Conservation (phyloP, 2,888 invertebrate genomes). For the Eledone cirrhosa region DNA sequence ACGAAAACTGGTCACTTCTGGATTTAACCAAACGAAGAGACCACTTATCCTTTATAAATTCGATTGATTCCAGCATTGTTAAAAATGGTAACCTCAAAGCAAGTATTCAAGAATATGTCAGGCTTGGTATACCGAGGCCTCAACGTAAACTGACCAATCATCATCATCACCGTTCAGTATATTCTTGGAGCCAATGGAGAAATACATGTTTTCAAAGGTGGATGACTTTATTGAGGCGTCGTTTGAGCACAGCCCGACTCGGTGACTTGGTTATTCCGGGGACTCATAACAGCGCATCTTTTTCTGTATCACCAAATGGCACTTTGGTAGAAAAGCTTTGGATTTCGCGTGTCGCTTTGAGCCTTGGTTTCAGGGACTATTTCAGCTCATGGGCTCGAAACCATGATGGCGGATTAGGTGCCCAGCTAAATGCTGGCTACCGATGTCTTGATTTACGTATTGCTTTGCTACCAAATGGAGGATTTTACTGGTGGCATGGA, state of each 20-base stretch:
- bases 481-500: conserved; percentile 27
- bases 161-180: too few relatives aligned
- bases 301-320: conserved; percentile 12
- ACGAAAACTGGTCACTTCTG: conserved; percentile 12
- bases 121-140: not conserved
- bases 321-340: conserved; percentile 9
- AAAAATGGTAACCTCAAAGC: not conserved
- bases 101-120: not conserved
- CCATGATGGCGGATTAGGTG: not conserved
- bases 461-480: conserved; percentile 4
- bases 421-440: conserved; percentile 10
- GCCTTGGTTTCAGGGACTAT: conserved; percentile 15
- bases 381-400: conserved; percentile 25
- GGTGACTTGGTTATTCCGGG: conserved; percentile 22
- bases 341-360: not conserved
- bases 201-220: conserved; percentile 12
- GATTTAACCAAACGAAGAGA: conserved; percentile 14
- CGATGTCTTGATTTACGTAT: conserved; percentile 20
- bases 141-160: conserved; percentile 5
- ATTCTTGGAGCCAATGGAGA: not conserved
- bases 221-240: conserved; percentile 14
- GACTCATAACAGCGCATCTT: conserved; percentile 27
- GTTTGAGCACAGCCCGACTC: not conserved
- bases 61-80: not conserved
- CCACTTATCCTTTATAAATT: not conserved